Evolutionary conservation across 2,113 vertebrate species (phyloP).

Genomic region (Cochlearius cochlearius): DNA sequence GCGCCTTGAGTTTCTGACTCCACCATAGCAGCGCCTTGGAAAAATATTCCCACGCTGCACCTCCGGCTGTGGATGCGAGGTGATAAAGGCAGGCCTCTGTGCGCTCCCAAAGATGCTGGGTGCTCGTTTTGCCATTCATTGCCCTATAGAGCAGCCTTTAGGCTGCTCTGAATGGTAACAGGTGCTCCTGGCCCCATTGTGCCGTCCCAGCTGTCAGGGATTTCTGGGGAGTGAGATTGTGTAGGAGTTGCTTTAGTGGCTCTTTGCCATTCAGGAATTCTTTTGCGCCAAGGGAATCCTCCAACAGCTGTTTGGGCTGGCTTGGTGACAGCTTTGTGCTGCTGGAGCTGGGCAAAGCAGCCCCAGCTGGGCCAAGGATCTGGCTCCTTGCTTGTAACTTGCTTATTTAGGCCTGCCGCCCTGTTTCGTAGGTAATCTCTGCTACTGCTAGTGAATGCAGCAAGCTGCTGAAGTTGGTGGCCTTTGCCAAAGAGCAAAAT

Average conservation of each 20-base stretch:
- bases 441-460: constrained; percentile 44
- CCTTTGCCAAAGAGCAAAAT: constrained; percentile 52
- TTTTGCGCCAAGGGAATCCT: constrained; percentile 68
- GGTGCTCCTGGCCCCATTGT: constrained; percentile 65
- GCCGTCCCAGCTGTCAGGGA: constrained; percentile 60
- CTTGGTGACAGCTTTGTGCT: constrained; percentile 66
- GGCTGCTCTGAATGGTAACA: constrained; percentile 59
- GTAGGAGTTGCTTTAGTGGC: constrained; percentile 65
- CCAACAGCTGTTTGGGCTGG: constrained; percentile 66
- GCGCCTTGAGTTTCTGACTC: neutral
- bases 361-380: constrained; percentile 55
- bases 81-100: constrained; percentile 49
- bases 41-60: constrained; percentile 42
- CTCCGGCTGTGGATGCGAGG: neutral
- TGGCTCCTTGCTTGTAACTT: constrained; percentile 32
- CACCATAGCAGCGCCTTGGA: neutral
- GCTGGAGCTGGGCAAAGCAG: constrained; percentile 43
- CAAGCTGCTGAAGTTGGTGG: constrained; percentile 3
- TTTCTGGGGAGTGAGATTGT: constrained; percentile 65
- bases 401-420: constrained; percentile 60
- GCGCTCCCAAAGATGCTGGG: neutral
- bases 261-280: constrained; percentile 69
- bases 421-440: constrained; percentile 30
- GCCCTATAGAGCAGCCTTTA: constrained; percentile 41
- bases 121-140: constrained; percentile 32